phyloP scores from a whole-genome alignment of 2,797 vertebrate species.

The Danio albolineatus region DNA sequence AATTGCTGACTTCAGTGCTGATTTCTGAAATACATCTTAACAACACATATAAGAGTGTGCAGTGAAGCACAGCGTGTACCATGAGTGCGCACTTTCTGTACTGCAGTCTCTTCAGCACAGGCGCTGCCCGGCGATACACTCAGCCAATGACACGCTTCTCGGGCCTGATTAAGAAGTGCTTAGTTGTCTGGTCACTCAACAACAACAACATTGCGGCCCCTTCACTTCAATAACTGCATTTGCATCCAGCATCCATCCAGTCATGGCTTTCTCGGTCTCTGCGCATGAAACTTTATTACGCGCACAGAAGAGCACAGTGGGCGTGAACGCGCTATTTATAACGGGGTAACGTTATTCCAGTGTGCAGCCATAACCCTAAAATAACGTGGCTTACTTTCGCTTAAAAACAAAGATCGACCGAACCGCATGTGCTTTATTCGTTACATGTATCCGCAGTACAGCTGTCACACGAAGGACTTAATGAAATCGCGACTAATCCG shows the following conservation, averaged over 20 bases:
- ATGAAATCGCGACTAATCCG: not conserved
- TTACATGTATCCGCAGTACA: not conserved
- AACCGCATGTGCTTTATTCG: not conserved
- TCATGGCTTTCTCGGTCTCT: conserved; percentile 4
- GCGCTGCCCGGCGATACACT: not conserved
- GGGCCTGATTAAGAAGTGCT: conserved; percentile 5
- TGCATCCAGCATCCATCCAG: not conserved
- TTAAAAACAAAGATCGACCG: conserved; percentile 36
- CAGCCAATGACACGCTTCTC: conserved; percentile 8
- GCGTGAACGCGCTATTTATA: conserved; percentile 67
- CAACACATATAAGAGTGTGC: not conserved
- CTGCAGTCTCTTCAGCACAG: conserved; percentile 9
- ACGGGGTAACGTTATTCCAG: conserved; percentile 63
- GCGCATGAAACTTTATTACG: conserved; percentile 51
- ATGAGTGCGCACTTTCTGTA: conserved; percentile 26
- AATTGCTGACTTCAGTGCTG: not conserved
- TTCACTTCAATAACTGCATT: not conserved
- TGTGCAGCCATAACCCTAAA: conserved; percentile 52
- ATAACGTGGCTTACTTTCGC: conserved; percentile 43
- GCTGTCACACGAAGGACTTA: not conserved
- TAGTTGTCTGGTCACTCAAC: conserved; percentile 3
- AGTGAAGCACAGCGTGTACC: not conserved
- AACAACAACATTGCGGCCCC: conserved; percentile 15
- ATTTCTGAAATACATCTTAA: not conserved
- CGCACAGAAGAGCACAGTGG: conserved; percentile 49